Evolutionary conservation across 2,888 invertebrate genomes (phyloP), one percentile per base, ranked within the genome.

Genomic region (Oasisia sp.): DNA sequence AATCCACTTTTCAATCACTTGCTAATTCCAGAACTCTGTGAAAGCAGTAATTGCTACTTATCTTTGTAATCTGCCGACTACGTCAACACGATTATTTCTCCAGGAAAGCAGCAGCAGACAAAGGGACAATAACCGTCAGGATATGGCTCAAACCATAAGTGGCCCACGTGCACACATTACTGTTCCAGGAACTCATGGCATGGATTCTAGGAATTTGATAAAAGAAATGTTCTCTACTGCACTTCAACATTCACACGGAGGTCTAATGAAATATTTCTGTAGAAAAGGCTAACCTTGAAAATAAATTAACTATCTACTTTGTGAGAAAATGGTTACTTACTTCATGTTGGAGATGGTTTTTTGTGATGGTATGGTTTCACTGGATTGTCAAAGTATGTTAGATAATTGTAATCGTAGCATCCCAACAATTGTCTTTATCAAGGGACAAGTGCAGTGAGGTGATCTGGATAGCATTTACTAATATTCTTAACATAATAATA

Each of bases 21-120:
- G 27, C 74, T 74, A 74, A 74, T 74, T 74, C 74, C 74, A 74
- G 74, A 74, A 19, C 74, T 27, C 74, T 74, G 74, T 74, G 74
- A 74, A 74, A 74, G 74, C 27, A 74, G 74, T 74, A 74, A 74
- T 74, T 74, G 74, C 74, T 74, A 74, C 74, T 74, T 74, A 74
- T 74, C 74, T 74, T 74, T 74, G 27, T 74, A 74, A 74, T 74
- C 74, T 74, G 74, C 27, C 2, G 74, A 74, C 74, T 74, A 74
- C 27, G 74, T 74, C 74, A 74, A 74, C 74, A 74, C 27, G 74
- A 74, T 74, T 74, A 74, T 74, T 74, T 74, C 74, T 74, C 19
- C 74, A 74, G 27, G 74, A 74, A 74, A 74, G 74, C 74, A 74
- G 27, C 27, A 7, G 5, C 3, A 27, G 74, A 19, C 74, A 74